These are phyloP conservation scores for Plagodis pulveraria DNA, from an alignment of 2,888 invertebrate species.

Conservation along the genomic window DNA sequence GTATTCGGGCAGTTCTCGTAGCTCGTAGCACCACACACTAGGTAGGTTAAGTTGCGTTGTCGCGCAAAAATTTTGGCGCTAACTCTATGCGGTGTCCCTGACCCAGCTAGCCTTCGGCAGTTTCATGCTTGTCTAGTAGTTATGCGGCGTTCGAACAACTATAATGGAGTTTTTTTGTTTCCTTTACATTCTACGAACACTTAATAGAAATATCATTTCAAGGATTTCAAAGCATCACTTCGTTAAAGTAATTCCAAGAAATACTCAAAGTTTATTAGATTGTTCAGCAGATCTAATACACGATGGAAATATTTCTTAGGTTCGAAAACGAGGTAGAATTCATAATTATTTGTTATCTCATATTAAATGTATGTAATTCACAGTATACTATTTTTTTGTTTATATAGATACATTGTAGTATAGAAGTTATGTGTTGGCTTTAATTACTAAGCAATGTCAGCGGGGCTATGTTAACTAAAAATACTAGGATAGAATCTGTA, in stretches of 20 bases:
- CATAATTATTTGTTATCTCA: slow-evolving; percentile 16
- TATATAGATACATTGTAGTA: slow-evolving; percentile 20
- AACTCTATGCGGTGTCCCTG: slow-evolving; percentile 62
- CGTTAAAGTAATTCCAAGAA: too few relatives aligned
- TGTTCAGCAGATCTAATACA: too few relatives aligned
- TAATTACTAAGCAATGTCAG: background rate
- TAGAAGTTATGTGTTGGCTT: background rate
- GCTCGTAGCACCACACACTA: slow-evolving; percentile 2
- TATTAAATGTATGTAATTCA: slow-evolving; percentile 30
- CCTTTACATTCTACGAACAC: slow-evolving; percentile 8
- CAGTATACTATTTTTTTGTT: slow-evolving; percentile 20
- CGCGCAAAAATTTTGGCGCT: slow-evolving; percentile 51
- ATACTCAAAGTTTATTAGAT: too few relatives aligned
- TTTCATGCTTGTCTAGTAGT: slow-evolving; percentile 47
- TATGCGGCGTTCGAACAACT: slow-evolving; percentile 38
- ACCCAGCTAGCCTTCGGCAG: slow-evolving; percentile 51
- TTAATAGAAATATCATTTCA: background rate
- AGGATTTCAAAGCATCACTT: too few relatives aligned
- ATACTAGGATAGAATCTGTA: too few relatives aligned
- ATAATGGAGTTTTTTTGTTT: slow-evolving; percentile 35
- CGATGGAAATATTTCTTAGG: too few relatives aligned
- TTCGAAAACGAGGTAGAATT: too few relatives aligned
- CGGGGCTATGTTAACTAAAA: too few relatives aligned
- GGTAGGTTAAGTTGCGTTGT: slow-evolving; percentile 8
- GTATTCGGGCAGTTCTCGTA: slow-evolving; percentile 4